A percentile compares a stretch with the other conserved stretches of the same genome.
These are phyloP conservation scores for Clytia hemisphaerica DNA, from an alignment of 30 jellyfish, hydroid and myxozoan species.

Conservation along the genomic window DNA sequence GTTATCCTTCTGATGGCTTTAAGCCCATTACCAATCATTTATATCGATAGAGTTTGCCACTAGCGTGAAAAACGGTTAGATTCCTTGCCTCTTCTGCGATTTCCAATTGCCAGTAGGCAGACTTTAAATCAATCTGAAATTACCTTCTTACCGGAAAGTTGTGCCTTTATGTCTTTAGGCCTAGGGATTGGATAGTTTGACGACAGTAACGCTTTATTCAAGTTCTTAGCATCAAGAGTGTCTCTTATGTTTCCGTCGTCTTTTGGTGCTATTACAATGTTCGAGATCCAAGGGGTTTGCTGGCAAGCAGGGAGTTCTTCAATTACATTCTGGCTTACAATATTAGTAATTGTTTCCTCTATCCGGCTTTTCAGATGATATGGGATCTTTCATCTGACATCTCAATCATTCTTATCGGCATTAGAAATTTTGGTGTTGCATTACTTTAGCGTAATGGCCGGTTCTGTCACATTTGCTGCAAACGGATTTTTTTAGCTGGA, in stretches of 20 bases:
- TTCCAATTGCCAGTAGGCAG: constrained; percentile 41
- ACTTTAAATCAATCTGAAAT: constrained; percentile 46
- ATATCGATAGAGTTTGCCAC: constrained; percentile 25
- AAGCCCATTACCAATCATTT: constrained; percentile 43
- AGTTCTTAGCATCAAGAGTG: constrained; percentile 33
- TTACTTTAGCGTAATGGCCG: too few species aligned
- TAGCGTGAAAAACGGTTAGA: constrained; percentile 46
- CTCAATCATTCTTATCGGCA: too few species aligned
- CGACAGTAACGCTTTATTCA: constrained; percentile 27
- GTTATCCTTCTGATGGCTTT: constrained; percentile 41
- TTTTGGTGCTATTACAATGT: constrained; percentile 47
- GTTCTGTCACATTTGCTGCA: too few species aligned
- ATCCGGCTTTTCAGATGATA: too few species aligned
- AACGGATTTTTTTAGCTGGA: too few species aligned
- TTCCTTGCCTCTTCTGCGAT: constrained; percentile 28
- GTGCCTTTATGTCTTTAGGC: constrained; percentile 43
- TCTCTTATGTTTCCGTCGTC: constrained; percentile 34
- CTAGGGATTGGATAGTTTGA: constrained; percentile 43
- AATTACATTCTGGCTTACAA: too few species aligned
- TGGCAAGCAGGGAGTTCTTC: too few species aligned
- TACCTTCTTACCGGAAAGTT: constrained; percentile 18
- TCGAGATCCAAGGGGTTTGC: constrained; percentile 55
- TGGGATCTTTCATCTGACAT: too few species aligned
- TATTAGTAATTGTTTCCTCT: too few species aligned
- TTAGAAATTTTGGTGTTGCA: too few species aligned